Percentiles rank a stretch among this genome's conserved stretches.
Conservation (phyloP, 1,140 invertebrate genomes). For the Euwallacea fornicatus region DNA sequence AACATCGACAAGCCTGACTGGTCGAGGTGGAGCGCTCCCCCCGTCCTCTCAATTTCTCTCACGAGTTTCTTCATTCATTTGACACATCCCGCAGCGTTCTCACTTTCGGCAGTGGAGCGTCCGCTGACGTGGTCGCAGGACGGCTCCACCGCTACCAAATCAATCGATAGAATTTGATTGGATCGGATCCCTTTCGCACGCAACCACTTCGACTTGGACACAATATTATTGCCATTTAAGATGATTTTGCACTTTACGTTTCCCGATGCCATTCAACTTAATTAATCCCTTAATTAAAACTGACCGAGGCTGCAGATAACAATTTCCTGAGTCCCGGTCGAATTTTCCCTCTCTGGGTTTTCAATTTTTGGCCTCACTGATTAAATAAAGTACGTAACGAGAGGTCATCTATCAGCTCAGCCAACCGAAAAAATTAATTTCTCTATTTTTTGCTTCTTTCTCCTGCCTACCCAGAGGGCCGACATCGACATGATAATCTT, state of each 20-base stretch:
- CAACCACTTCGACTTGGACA: background rate
- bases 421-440: conserved; percentile 20
- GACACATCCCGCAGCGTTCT: no score
- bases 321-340: conserved; percentile 13
- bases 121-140: no score
- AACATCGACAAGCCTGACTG: no score
- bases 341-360: conserved; percentile 25
- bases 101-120: no score
- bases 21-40: no score
- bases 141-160: no score
- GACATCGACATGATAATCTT: no score
- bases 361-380: conserved; percentile 25
- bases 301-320: conserved; percentile 8
- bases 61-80: no score
- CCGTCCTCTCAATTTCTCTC: no score
- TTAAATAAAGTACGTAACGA: conserved; percentile 28
- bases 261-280: conserved; percentile 4
- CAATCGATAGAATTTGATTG: no score
- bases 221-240: background rate
- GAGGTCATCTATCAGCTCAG: conserved; percentile 20
- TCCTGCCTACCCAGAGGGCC: no score
- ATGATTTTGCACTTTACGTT: background rate
- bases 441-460: background rate
- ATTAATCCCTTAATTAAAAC: conserved; percentile 22
- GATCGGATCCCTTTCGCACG: background rate